Percentiles rank a stretch among this genome's conserved stretches.
phyloP scores from a whole-genome alignment of 2,113 vertebrate genomes.

The Hyperopisus bebe region DNA sequence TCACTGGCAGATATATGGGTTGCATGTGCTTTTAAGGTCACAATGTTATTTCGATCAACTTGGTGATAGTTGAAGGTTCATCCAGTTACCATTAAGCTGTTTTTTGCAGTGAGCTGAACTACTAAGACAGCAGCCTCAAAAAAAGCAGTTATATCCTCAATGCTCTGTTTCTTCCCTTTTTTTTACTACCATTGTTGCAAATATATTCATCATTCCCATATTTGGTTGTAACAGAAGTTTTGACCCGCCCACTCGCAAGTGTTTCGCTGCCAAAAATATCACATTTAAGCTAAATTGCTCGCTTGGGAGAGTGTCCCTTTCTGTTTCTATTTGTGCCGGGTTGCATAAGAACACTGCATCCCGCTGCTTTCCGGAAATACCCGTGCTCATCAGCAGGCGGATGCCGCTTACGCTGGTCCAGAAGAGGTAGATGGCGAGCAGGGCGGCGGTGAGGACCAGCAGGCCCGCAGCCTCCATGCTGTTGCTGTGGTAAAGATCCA shows the following conservation, averaged over 20 bases:
- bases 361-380: neutral
- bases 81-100: neutral
- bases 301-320: neutral
- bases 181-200: neutral
- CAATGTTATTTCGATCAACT: neutral
- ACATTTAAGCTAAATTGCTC: neutral
- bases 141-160: neutral
- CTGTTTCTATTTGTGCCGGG: neutral
- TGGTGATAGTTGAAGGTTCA: neutral
- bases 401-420: constrained; percentile 51
- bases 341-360: neutral
- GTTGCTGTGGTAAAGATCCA: constrained; percentile 55
- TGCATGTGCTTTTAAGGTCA: neutral
- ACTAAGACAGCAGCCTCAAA: neutral
- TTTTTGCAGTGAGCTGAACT: neutral
- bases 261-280: neutral
- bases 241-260: neutral
- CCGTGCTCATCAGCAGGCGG: neutral
- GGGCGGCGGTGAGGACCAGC: constrained; percentile 51
- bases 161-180: neutral
- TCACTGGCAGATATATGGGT: neutral
- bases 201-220: neutral
- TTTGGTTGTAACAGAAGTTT: neutral
- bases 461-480: constrained; percentile 53
- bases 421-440: constrained; percentile 58